Conservation (phyloP, 23 tunicate species). For the Phallusia fumigata region DNA sequence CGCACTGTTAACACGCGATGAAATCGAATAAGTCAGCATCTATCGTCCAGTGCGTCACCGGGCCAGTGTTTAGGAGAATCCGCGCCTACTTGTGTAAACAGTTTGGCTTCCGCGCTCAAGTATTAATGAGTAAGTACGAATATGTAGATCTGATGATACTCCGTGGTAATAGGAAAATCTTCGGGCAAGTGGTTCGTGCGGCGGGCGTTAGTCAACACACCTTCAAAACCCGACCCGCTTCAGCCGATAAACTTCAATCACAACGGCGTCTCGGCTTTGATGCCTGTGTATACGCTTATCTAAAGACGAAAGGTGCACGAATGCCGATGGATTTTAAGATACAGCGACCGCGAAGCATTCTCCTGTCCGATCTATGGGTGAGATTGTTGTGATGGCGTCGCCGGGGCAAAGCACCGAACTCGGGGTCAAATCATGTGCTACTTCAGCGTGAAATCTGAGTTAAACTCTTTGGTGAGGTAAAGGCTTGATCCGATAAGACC, state of each 20-base stretch:
- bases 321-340: not conserved
- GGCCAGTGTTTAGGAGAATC: not conserved
- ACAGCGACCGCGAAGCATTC: not conserved
- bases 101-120: not conserved
- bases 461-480: not conserved
- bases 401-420: not conserved
- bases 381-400: not conserved
- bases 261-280: not conserved
- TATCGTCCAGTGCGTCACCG: too few relatives aligned
- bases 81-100: not conserved
- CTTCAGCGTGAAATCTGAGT: not conserved
- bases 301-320: conserved; percentile 1
- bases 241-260: conserved; percentile 1
- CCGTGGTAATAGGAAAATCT: not conserved
- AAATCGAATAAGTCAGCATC: too few relatives aligned
- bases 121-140: not conserved
- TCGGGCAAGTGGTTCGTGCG: not conserved
- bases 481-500: too few relatives aligned
- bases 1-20: too few relatives aligned
- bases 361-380: too few relatives aligned
- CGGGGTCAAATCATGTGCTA: not conserved
- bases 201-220: conserved; percentile 3
- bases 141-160: not conserved
- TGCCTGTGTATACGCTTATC: not conserved
- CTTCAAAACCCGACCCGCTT: not conserved